phyloP scores from a whole-genome alignment of 2,888 invertebrate species.

The Notocelia uddmanniana region DNA sequence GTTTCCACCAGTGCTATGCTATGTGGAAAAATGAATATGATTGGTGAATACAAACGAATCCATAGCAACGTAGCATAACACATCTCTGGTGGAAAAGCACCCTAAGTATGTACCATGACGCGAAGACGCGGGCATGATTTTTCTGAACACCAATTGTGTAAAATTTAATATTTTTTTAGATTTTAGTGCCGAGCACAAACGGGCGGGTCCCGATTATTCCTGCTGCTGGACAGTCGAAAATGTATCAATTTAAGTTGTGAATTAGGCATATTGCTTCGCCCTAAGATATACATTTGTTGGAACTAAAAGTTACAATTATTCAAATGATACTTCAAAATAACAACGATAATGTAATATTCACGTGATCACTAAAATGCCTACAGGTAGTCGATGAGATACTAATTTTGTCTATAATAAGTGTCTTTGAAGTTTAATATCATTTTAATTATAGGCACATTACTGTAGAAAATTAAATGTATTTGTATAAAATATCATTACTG shows the following conservation, averaged over 20 bases:
- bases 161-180: background rate
- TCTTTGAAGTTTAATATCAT: background rate
- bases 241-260: background rate
- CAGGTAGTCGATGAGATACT: background rate
- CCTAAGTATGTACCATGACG: no score
- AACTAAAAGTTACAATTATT: background rate
- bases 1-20: no score
- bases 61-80: no score
- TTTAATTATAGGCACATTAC: background rate
- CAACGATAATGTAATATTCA: background rate
- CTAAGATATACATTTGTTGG: background rate
- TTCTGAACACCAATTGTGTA: background rate
- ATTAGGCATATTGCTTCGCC: conserved; percentile 10
- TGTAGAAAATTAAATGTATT: background rate
- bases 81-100: no score
- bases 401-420: background rate
- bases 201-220: conserved; percentile 55
- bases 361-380: background rate
- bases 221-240: conserved; percentile 48
- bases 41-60: no score
- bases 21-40: no score
- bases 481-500: background rate
- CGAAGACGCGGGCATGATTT: background rate
- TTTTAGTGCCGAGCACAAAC: background rate
- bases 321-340: background rate